Evolutionary conservation across 2,797 vertebrate species (phyloP).

Genomic region (Natrix natrix): DNA sequence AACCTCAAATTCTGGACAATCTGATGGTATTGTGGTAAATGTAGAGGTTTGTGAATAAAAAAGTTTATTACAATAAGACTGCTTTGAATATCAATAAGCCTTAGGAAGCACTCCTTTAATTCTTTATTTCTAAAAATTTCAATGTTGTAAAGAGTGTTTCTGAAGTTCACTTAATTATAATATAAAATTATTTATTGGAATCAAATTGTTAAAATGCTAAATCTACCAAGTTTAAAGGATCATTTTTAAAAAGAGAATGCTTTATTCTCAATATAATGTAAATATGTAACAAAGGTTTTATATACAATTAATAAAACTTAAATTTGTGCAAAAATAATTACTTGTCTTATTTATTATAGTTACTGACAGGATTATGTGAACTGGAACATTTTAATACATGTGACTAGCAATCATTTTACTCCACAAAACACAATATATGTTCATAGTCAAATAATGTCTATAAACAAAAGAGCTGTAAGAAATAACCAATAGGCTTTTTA

Average conservation of each 20-base stretch:
- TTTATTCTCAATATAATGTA: background rate
- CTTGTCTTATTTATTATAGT: background rate
- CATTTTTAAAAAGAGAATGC: background rate
- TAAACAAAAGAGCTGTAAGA: background rate
- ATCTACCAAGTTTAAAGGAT: background rate
- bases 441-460: conserved; percentile 30
- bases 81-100: background rate
- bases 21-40: background rate
- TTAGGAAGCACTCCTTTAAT: background rate
- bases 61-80: background rate
- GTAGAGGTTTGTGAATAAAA: background rate
- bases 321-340: background rate
- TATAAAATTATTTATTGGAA: background rate
- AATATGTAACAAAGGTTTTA: background rate
- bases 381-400: conserved; percentile 37
- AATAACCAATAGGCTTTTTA: background rate
- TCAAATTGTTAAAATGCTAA: background rate
- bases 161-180: background rate
- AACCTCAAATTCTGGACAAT: background rate
- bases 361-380: conserved; percentile 56
- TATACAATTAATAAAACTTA: background rate
- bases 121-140: background rate
- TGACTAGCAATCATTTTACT: conserved; percentile 49
- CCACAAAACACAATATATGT: conserved; percentile 56
- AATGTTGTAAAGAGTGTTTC: background rate